A percentile compares a stretch with the other conserved stretches of the same genome.
These are phyloP conservation scores for Panzeria rudis DNA, from an alignment of 2,888 invertebrate genomes.

Conservation along the genomic window DNA sequence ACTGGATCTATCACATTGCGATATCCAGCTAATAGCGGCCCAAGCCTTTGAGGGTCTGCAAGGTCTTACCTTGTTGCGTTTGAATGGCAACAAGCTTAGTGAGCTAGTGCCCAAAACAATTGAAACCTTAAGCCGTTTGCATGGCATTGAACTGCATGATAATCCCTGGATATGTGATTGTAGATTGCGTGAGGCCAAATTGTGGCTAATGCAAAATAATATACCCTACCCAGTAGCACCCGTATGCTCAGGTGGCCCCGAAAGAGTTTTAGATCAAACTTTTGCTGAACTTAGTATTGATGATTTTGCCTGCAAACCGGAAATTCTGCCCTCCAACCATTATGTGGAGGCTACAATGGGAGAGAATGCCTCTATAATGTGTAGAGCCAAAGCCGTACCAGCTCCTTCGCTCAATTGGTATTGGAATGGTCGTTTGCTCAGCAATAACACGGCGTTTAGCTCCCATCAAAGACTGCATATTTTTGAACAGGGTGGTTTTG, in stretches of 20 bases:
- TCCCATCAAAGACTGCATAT: constrained; percentile 91
- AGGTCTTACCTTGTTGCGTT: constrained; percentile 90
- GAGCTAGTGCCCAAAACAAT: constrained; percentile 90
- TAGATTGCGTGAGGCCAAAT: constrained; percentile 90
- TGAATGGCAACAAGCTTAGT: constrained; percentile 91
- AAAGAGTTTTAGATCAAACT: constrained; percentile 88
- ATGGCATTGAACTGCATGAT: constrained; percentile 92
- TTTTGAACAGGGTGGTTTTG: constrained; percentile 87
- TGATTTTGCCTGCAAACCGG: constrained; percentile 94
- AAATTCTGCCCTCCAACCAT: constrained; percentile 89
- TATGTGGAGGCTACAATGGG: constrained; percentile 92
- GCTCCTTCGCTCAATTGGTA: constrained; percentile 93
- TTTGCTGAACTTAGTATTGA: constrained; percentile 91
- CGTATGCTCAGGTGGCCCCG: constrained; percentile 89
- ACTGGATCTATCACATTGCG: constrained; percentile 92
- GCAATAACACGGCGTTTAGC: constrained; percentile 91
- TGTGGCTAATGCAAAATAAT: constrained; percentile 92
- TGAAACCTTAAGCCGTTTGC: constrained; percentile 89
- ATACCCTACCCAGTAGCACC: constrained; percentile 91
- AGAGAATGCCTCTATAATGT: constrained; percentile 93
- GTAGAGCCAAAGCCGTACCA: constrained; percentile 92
- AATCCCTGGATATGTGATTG: constrained; percentile 96
- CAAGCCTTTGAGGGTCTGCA: constrained; percentile 91
- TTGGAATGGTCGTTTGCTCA: constrained; percentile 91
- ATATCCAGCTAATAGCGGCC: constrained; percentile 90